phyloP scores from a whole-genome alignment of 2,888 invertebrate genomes.

The Coelinius sp. region DNA sequence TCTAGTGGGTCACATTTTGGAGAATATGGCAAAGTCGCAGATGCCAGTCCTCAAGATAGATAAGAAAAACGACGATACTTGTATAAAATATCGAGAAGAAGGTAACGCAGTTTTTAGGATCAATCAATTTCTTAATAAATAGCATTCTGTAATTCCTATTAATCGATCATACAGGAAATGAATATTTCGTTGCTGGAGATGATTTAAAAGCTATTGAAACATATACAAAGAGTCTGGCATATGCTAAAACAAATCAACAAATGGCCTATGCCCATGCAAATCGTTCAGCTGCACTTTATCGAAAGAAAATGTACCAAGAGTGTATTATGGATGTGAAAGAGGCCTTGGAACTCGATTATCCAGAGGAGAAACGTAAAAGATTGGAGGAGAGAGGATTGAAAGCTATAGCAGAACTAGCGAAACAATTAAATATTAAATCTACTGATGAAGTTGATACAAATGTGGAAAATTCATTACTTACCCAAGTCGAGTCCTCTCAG shows the following conservation, averaged over 20 bases:
- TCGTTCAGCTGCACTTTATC: slow-evolving; percentile 67
- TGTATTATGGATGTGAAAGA: slow-evolving; percentile 66
- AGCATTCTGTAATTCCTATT: too few relatives aligned
- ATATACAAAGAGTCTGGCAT: slow-evolving; percentile 66
- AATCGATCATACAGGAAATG: slow-evolving; percentile 60
- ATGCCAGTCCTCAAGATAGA: slow-evolving; percentile 60
- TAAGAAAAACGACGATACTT: slow-evolving; percentile 61
- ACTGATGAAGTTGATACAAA: slow-evolving; percentile 5
- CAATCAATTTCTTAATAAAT: too few relatives aligned
- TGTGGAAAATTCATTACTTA: slow-evolving; percentile 28
- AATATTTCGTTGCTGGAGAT: slow-evolving; percentile 65
- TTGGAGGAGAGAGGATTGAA: slow-evolving; percentile 61
- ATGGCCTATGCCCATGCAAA: slow-evolving; percentile 67
- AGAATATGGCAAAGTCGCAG: slow-evolving; percentile 63
- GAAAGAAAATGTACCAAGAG: slow-evolving; percentile 62
- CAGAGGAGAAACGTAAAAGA: slow-evolving; percentile 63
- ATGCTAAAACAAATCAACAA: slow-evolving; percentile 58
- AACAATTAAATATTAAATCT: slow-evolving; percentile 38
- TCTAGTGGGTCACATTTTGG: slow-evolving; percentile 62
- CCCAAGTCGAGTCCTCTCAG: slow-evolving; percentile 24
- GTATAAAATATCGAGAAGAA: slow-evolving; percentile 63
- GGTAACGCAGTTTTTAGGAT: slow-evolving; percentile 54
- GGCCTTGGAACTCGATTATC: slow-evolving; percentile 62
- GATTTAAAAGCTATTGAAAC: slow-evolving; percentile 65
- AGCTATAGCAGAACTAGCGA: slow-evolving; percentile 58